A percentile compares a stretch with the other conserved stretches of the same genome.
These are phyloP conservation scores for Drosophila repleta DNA, from an alignment of 1,140 invertebrate genomes.

Conservation along the genomic window DNA sequence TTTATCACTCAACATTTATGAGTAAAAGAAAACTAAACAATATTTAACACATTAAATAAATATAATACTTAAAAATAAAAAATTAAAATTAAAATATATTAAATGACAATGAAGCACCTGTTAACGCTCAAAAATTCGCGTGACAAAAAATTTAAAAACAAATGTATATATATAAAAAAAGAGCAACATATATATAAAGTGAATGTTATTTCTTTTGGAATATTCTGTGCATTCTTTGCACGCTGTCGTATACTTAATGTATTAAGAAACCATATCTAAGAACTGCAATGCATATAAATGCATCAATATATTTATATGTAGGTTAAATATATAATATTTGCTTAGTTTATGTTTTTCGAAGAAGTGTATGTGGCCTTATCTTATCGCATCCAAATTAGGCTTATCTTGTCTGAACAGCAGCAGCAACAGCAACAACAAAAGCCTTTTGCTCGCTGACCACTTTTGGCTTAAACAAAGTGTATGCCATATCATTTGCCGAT, in stretches of 20 bases:
- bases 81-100: no score
- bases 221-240: not conserved
- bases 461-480: conserved; percentile 65
- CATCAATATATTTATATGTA: conserved; percentile 22
- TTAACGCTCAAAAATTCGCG: no score
- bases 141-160: not conserved
- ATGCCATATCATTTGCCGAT: conserved; percentile 66
- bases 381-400: conserved; percentile 52
- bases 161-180: not conserved
- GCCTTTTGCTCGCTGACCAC: conserved; percentile 55
- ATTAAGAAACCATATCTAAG: not conserved
- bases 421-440: conserved; percentile 21
- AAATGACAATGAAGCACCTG: no score
- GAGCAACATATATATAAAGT: not conserved
- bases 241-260: not conserved
- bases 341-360: conserved; percentile 14
- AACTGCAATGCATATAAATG: conserved; percentile 15
- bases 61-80: no score
- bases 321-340: conserved; percentile 27
- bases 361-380: conserved; percentile 39
- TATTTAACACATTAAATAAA: no score
- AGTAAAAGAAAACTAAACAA: no score
- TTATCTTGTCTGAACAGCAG: conserved; percentile 56
- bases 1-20: no score
- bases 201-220: not conserved